phyloP scores from a whole-genome alignment of 2,888 invertebrate species.

The Pyralis farinalis region DNA sequence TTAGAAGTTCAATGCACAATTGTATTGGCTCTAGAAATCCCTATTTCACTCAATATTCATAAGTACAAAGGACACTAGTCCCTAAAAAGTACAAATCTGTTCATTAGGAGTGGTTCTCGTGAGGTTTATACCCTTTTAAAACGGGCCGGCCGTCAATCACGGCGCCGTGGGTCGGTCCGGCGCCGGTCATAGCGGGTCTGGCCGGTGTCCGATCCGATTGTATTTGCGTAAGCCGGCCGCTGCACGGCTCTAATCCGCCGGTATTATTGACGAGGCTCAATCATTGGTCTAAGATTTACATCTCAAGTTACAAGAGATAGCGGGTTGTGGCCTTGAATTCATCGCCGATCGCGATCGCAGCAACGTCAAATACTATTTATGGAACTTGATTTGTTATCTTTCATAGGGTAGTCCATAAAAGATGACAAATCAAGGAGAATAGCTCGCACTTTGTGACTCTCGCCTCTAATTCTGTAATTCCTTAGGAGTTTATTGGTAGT shows the following conservation, averaged over 20 bases:
- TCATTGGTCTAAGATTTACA: neutral
- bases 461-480: no score
- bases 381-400: no score
- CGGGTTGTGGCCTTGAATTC: no score
- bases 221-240: slow-evolving; percentile 29
- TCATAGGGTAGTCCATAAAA: no score
- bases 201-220: slow-evolving; percentile 28
- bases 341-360: no score
- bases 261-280: slow-evolving; percentile 7
- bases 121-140: slow-evolving; percentile 2
- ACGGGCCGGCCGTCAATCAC: slow-evolving; percentile 8
- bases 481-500: no score
- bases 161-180: slow-evolving; percentile 18
- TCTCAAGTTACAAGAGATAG: neutral
- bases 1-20: no score
- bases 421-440: no score
- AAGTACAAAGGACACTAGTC: neutral
- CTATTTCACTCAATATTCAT: no score
- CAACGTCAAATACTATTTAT: no score
- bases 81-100: slow-evolving; percentile 2
- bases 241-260: slow-evolving; percentile 10
- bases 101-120: slow-evolving; percentile 1
- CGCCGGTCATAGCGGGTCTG: slow-evolving; percentile 10
- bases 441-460: no score
- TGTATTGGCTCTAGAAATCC: no score